Evolutionary conservation across 2,888 invertebrate species (phyloP), one percentile per base, ranked within the genome.

Genomic region (Yponomeuta plumbellus): DNA sequence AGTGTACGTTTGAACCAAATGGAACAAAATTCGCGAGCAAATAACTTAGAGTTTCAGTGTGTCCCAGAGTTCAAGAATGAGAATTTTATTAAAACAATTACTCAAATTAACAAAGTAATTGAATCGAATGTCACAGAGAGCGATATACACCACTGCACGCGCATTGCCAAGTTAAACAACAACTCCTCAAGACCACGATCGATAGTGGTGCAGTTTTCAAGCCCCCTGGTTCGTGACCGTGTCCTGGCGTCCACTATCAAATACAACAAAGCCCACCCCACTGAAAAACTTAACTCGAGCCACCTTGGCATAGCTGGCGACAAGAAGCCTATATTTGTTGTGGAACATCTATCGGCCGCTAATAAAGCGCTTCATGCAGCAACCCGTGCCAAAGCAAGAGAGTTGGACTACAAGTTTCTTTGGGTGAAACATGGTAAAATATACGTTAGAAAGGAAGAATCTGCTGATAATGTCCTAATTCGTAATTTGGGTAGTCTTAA

Each of bases 41-140:
- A 61, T 23, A 70, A 70, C 40, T 2, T 71, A 0, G 71, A 69
- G 67, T 62, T 71, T 2, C 69, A 70, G 40, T 68, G 69, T 39
- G 67, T 69, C 17, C 69, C 69, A 5, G 69, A 70, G 61, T 44
- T 65, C 1, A 67, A 66, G 34, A 61, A 68, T 13, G 71, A 71
- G 67, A 70, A 71, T 64, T 22, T 70, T 4, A 2, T 66, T 10
- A 44, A 17, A 0, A 63, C 68, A 6, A 26, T 71, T 2, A 61
- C 11, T 3, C 20, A 68, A 22, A 11, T 71, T 13, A 66, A 68
- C 0, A 66, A 62, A 26, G 61, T 64, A 0, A 40, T 68, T 20
- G 52, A 26, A 11, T 65, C 52, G 23, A 34, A 61, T 1, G 8
- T 70, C 52, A 13, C 34, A 10, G 64, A 69, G 3, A 34, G 44